Evolutionary conservation across 2,113 vertebrate genomes (phyloP).

Genomic region (Puffinus mauretanicus): DNA sequence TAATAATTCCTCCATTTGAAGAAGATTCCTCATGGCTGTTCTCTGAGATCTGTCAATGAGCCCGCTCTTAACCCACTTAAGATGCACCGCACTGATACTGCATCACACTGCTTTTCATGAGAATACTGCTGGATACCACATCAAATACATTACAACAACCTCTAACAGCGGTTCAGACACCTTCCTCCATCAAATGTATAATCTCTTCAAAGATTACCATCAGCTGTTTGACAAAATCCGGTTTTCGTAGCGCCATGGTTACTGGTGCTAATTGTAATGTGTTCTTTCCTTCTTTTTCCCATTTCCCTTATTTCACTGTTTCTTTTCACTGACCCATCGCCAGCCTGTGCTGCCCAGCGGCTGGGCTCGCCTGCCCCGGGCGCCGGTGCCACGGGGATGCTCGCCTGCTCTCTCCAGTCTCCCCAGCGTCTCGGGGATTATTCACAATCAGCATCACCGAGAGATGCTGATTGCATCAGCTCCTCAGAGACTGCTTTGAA

Average conservation of each 20-base stretch:
- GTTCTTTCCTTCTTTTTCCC: neutral
- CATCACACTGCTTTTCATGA: neutral
- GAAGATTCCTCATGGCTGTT: neutral
- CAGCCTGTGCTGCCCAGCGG: neutral
- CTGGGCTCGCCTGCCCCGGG: neutral
- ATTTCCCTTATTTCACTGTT: neutral
- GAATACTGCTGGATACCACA: neutral
- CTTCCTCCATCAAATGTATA: neutral
- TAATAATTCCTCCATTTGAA: neutral
- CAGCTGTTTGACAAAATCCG: neutral
- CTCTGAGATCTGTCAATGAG: neutral
- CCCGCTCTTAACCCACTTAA: neutral
- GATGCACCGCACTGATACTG: neutral
- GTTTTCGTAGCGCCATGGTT: neutral
- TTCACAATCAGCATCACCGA: neutral
- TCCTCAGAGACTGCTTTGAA: neutral
- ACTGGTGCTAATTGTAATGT: neutral
- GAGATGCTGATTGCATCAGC: neutral
- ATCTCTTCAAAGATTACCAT: neutral
- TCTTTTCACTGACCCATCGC: accelerated
- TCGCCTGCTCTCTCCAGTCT: neutral
- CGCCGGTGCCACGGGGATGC: accelerated
- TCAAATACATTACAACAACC: neutral
- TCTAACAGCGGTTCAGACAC: neutral
- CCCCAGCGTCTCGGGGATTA: neutral